These are phyloP conservation scores for Anas bernieri DNA, from an alignment of 2,797 vertebrate genomes.

Conservation along the genomic window DNA sequence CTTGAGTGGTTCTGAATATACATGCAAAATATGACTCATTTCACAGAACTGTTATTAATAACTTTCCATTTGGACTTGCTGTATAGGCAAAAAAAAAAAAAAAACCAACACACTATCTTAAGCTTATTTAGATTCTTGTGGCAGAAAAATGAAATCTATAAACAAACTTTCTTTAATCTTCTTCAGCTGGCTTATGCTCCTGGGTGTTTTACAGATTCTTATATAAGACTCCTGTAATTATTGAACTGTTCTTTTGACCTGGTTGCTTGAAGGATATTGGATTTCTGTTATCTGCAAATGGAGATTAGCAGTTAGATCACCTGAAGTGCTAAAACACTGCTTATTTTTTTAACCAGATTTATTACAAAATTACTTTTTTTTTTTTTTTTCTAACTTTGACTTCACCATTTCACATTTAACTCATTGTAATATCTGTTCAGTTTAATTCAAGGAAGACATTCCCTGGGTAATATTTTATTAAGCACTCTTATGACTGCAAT, in stretches of 20 bases:
- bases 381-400: neutral
- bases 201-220: slow-evolving; percentile 64
- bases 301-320: slow-evolving; percentile 58
- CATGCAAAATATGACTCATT: neutral
- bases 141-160: slow-evolving; percentile 73
- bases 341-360: slow-evolving; percentile 18
- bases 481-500: neutral
- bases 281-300: slow-evolving; percentile 54
- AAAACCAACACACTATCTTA: neutral
- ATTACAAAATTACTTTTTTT: neutral
- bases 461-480: neutral
- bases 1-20: slow-evolving; percentile 49
- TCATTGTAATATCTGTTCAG: neutral
- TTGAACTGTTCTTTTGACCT: slow-evolving; percentile 61
- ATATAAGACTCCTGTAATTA: slow-evolving; percentile 58
- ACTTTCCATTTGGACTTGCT: slow-evolving; percentile 34
- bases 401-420: neutral
- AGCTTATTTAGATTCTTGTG: slow-evolving; percentile 67
- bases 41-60: slow-evolving; percentile 18
- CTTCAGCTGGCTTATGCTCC: slow-evolving; percentile 43
- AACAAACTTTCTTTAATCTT: slow-evolving; percentile 73
- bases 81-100: neutral
- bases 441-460: neutral
- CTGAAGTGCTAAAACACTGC: slow-evolving; percentile 33
- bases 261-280: slow-evolving; percentile 39